Evolutionary conservation across 2,797 vertebrate species (phyloP), one percentile per base, ranked within the genome.

Genomic region (Crax fasciolata): DNA sequence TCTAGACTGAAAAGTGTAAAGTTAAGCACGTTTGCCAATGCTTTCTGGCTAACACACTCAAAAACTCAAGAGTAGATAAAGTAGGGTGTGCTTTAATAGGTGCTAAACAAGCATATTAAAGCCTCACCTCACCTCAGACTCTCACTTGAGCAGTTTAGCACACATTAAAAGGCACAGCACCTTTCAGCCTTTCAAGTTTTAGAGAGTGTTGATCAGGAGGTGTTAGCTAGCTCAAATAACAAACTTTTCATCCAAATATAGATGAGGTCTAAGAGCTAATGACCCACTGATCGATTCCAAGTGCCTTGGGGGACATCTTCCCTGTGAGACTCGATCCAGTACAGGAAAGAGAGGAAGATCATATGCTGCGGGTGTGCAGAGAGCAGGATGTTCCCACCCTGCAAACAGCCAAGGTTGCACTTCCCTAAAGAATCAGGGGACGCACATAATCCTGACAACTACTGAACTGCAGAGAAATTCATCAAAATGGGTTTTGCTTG

Each of bases 41-140:
- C 21, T 35, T 94, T 92, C 75, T 82, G 52, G 89, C 84, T 88
- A 88, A 76, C 91, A 79, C 67, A 46, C 89, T 76, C 51, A 81
- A 84, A 95, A 71, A 48, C 41, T 59, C 51, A 80, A 91, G 76
- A 32, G 55, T 86, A 92, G 94, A 96, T 78, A 94, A 93, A 93
- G 73, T 27, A 88, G 52, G 52, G 58, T 67, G 66, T 86, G 67
- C 73, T 96, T 97, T 93, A 95, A 91, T 73, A 95, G 94, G 87
- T 94, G 91, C 87, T 92, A 96, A 86, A 95, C 87, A 94, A 91
- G 76, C 89, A 84, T 91, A 85, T 96, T 94, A 94, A 96, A 94
- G 82, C 19, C 70, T 82, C 92, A 67, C 67, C 51, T 92, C 68
- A 75, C 62, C 94, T 87, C 87, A 90, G 90, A 80, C 68, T 93